These are phyloP conservation scores for Varanus salvator DNA, from an alignment of 2,113 vertebrate species.

Conservation along the genomic window DNA sequence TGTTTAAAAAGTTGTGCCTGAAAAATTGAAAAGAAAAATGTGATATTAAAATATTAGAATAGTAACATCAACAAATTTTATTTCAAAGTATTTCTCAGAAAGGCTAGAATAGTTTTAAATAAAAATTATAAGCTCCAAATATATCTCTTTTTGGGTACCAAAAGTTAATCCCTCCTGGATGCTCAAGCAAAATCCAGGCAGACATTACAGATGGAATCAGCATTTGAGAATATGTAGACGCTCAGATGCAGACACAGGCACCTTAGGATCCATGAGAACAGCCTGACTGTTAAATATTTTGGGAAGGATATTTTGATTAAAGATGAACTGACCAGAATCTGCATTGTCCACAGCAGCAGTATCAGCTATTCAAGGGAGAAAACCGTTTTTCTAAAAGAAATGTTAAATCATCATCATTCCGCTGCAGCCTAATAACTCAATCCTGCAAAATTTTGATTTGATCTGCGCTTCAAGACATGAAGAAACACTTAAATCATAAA, in stretches of 20 bases:
- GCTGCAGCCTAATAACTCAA: background rate
- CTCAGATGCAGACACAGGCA: background rate
- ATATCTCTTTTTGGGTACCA: background rate
- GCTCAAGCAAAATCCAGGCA: background rate
- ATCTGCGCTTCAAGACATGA: background rate
- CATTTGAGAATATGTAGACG: background rate
- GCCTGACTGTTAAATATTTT: background rate
- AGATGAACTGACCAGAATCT: background rate
- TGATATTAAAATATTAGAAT: conserved; percentile 17
- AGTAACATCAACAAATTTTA: background rate
- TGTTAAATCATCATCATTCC: background rate
- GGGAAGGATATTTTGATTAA: background rate
- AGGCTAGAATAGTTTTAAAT: conserved; percentile 9
- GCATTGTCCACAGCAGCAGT: background rate
- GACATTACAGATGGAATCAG: background rate
- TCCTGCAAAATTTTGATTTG: background rate
- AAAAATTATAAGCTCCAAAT: background rate
- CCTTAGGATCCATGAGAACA: background rate
- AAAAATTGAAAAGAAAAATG: conserved; percentile 29
- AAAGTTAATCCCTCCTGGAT: background rate
- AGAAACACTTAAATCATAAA: background rate
- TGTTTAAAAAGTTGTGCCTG: conserved; percentile 97
- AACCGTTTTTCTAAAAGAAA: background rate
- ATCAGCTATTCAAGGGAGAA: background rate
- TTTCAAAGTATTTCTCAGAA: background rate